These are phyloP conservation scores for Marasmarcha lunaedactyla DNA, from an alignment of 2,888 invertebrate species.

Conservation along the genomic window DNA sequence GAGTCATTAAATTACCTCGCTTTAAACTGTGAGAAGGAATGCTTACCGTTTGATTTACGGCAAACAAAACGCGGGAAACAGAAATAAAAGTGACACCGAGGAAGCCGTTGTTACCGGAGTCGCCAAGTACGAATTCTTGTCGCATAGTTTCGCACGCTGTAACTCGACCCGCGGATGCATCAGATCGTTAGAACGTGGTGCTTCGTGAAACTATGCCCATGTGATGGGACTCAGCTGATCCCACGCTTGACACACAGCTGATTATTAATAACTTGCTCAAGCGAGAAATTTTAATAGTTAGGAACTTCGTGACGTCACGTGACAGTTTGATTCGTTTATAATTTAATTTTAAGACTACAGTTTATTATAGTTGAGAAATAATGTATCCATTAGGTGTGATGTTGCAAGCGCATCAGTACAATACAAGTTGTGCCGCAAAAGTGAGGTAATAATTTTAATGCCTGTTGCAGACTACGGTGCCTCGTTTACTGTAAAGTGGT, in stretches of 20 bases:
- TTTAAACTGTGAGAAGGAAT: no score
- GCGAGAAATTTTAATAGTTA: slow-evolving; percentile 4
- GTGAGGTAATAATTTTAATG: no score
- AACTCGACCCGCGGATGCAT: slow-evolving; percentile 34
- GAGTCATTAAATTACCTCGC: no score
- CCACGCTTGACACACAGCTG: slow-evolving; percentile 40
- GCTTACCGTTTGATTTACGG: not conserved
- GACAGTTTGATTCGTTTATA: no score
- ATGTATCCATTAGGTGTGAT: no score
- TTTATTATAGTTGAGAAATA: no score
- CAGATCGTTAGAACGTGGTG: slow-evolving; percentile 16
- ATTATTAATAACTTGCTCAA: slow-evolving; percentile 15
- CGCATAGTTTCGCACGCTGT: slow-evolving; percentile 55
- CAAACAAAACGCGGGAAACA: not conserved
- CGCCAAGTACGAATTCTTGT: not conserved
- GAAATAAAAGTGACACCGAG: not conserved
- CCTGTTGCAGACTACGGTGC: no score
- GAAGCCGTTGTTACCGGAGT: slow-evolving; percentile 3
- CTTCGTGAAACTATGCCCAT: slow-evolving; percentile 17
- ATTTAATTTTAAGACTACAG: no score
- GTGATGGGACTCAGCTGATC: slow-evolving; percentile 24
- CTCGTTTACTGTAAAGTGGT: no score
- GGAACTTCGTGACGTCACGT: no score
- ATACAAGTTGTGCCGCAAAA: no score
- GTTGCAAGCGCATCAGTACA: no score